These are phyloP conservation scores for Halichoeres trimaculatus DNA, from an alignment of 2,113 vertebrate genomes.

Conservation along the genomic window DNA sequence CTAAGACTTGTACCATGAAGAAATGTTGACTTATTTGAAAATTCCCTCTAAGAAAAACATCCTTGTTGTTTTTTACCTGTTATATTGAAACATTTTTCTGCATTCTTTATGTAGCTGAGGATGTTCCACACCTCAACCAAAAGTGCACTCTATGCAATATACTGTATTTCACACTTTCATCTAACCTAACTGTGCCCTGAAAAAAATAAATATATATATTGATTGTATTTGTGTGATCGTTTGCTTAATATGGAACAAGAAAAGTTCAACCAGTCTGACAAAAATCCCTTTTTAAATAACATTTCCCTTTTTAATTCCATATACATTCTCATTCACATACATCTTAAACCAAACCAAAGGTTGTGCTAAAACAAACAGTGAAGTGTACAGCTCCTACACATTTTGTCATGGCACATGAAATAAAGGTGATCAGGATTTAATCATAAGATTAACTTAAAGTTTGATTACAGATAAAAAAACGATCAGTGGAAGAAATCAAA, in stretches of 20 bases:
- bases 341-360: conserved; percentile 4
- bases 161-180: conserved; percentile 60
- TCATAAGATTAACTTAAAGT: conserved; percentile 36
- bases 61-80: background rate
- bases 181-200: conserved; percentile 70
- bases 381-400: background rate
- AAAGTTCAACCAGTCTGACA: background rate
- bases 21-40: too few relatives aligned
- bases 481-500: conserved; percentile 31
- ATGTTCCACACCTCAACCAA: conserved; percentile 41
- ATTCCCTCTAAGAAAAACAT: background rate
- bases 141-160: conserved; percentile 80
- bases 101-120: conserved; percentile 39
- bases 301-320: conserved; percentile 41
- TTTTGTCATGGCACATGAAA: conserved; percentile 5
- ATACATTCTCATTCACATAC: conserved; percentile 22
- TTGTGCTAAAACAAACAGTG: background rate
- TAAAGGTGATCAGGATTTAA: conserved; percentile 26
- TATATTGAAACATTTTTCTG: too few relatives aligned
- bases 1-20: background rate
- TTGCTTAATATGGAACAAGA: background rate
- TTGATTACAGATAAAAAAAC: conserved; percentile 49
- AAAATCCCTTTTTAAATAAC: background rate
- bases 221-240: conserved; percentile 24
- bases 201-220: conserved; percentile 83